A percentile compares a stretch with the other conserved stretches of the same genome.
phyloP scores from a whole-genome alignment of 2,888 invertebrate genomes.

The Seira musarum region DNA sequence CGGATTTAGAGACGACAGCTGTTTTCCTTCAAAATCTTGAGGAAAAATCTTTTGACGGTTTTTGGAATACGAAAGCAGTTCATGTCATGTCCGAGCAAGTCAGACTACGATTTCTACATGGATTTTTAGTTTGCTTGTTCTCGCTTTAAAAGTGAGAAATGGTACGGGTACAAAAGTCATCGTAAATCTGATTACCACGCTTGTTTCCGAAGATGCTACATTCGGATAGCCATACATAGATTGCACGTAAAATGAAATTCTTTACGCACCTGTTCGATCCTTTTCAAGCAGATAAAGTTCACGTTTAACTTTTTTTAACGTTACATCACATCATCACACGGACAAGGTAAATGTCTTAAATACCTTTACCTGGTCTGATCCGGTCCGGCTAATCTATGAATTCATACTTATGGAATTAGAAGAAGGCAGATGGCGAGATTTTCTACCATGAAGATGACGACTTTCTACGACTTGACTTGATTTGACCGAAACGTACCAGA shows the following conservation, averaged over 20 bases:
- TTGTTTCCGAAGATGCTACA: not conserved
- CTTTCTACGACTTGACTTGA: not conserved
- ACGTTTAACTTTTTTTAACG: not conserved
- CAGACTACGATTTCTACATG: too few species aligned
- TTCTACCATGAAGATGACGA: not conserved
- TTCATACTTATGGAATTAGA: not conserved
- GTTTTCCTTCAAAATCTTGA: too few species aligned
- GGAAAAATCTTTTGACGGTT: too few species aligned
- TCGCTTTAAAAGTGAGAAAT: too few species aligned
- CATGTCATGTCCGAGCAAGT: too few species aligned
- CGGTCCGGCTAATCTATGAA: not conserved
- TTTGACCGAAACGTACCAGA: not conserved
- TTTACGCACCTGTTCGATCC: conserved; percentile 8
- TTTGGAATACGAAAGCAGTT: too few species aligned
- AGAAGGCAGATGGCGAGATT: not conserved
- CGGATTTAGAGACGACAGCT: not conserved
- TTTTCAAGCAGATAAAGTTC: conserved; percentile 9
- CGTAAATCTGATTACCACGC: conserved; percentile 1
- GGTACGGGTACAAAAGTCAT: not conserved
- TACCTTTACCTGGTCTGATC: not conserved
- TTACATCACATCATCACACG: not conserved
- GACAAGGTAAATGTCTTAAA: conserved; percentile 14
- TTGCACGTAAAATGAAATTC: not conserved
- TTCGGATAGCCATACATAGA: not conserved
- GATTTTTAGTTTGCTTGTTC: not conserved